Evolutionary conservation across 1,140 invertebrate genomes (phyloP).

Genomic region (Argopecten irradians): DNA sequence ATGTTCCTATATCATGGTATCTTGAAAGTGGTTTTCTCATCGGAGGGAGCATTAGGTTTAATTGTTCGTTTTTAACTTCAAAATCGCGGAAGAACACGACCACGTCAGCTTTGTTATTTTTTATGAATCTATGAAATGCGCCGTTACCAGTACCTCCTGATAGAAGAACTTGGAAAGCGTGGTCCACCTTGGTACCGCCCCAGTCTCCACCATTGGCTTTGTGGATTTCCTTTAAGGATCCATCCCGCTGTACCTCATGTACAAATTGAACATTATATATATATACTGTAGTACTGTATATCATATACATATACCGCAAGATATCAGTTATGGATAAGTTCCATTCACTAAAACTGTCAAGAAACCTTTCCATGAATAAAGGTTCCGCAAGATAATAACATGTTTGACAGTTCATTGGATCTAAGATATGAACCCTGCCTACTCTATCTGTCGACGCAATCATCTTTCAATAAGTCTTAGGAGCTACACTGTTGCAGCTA

Average conservation of each 20-base stretch:
- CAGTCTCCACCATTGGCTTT: constrained; percentile 80
- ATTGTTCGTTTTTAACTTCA: constrained; percentile 30
- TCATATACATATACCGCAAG: too few relatives aligned
- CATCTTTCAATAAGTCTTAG: too few relatives aligned
- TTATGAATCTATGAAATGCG: not conserved
- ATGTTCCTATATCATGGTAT: too few relatives aligned
- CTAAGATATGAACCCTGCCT: too few relatives aligned
- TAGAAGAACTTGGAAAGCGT: constrained; percentile 25
- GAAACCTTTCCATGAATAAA: too few relatives aligned
- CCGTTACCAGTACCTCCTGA: not conserved
- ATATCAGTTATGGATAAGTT: too few relatives aligned
- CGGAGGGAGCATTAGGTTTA: not conserved
- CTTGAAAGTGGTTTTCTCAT: not conserved
- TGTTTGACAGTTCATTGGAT: too few relatives aligned
- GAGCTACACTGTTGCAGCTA: too few relatives aligned
- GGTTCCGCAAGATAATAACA: too few relatives aligned
- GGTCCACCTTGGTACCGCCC: constrained; percentile 72
- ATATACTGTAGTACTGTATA: not conserved
- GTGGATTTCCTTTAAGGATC: constrained; percentile 79
- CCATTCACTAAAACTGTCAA: too few relatives aligned
- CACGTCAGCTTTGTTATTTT: constrained; percentile 12
- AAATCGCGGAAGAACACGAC: constrained; percentile 7
- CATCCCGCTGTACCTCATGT: constrained; percentile 78
- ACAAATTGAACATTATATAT: constrained; percentile 69
- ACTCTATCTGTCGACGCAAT: too few relatives aligned